Conservation (phyloP, 2,797 vertebrate species). For the Melanotaenia parkinsoni region DNA sequence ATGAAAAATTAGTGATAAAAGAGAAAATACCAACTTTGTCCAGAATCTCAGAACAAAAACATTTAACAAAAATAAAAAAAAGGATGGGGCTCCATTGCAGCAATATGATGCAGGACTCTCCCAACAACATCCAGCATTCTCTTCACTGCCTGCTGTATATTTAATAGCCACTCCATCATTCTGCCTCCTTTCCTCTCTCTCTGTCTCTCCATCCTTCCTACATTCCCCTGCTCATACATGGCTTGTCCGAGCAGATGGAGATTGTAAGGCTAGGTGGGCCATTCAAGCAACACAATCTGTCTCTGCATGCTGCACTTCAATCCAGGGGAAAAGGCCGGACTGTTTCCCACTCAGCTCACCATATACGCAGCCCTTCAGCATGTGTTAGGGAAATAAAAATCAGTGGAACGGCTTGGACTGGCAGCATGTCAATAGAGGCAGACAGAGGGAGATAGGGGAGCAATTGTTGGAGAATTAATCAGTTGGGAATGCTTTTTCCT, state of each 20-base stretch:
- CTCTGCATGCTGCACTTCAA: slow-evolving; percentile 67
- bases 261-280: slow-evolving; percentile 83
- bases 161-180: slow-evolving; percentile 86
- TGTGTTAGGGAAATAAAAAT: slow-evolving; percentile 74
- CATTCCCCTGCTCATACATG: slow-evolving; percentile 52
- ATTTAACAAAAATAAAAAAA: slow-evolving; percentile 24
- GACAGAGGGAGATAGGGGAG: slow-evolving; percentile 59
- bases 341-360: slow-evolving; percentile 51
- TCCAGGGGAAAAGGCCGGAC: slow-evolving; percentile 65
- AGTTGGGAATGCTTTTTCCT: slow-evolving; percentile 63
- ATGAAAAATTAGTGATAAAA: background rate
- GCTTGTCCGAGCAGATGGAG: slow-evolving; percentile 82
- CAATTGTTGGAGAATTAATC: slow-evolving; percentile 71
- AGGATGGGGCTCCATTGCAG: slow-evolving; percentile 27
- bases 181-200: slow-evolving; percentile 68
- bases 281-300: slow-evolving; percentile 84
- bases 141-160: slow-evolving; percentile 82
- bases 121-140: slow-evolving; percentile 75
- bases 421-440: slow-evolving; percentile 76
- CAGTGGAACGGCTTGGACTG: slow-evolving; percentile 71
- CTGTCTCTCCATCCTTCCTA: slow-evolving; percentile 50
- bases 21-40: background rate
- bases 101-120: slow-evolving; percentile 54
- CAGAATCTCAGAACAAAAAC: slow-evolving; percentile 21
- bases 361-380: slow-evolving; percentile 62